Conservation (phyloP, 2,797 vertebrate genomes). For the Leuciscus waleckii region DNA sequence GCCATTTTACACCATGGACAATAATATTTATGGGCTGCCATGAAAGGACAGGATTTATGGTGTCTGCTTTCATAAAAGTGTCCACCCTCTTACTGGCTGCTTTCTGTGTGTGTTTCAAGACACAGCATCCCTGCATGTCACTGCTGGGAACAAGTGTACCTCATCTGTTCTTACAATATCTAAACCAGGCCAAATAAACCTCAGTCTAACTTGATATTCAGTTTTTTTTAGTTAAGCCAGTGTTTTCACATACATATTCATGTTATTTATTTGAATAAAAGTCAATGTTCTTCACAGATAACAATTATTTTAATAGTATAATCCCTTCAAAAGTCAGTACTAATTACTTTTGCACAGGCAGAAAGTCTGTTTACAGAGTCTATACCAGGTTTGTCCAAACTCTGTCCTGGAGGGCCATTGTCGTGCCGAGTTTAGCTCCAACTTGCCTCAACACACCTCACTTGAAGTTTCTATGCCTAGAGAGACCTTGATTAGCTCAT, state of each 20-base stretch:
- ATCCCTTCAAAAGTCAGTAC: constrained; percentile 11
- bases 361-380: neutral
- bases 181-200: neutral
- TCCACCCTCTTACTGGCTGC: constrained; percentile 53
- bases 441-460: neutral
- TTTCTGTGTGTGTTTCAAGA: constrained; percentile 33
- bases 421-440: neutral
- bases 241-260: constrained; percentile 46
- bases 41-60: constrained; percentile 66
- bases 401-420: neutral
- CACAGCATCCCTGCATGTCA: constrained; percentile 57
- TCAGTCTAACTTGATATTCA: neutral
- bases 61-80: constrained; percentile 75
- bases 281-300: constrained; percentile 55
- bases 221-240: neutral
- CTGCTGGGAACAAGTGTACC: constrained; percentile 57
- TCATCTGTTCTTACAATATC: constrained; percentile 56
- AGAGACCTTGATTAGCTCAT: neutral
- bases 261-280: constrained; percentile 65
- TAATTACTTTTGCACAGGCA: neutral
- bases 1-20: constrained; percentile 66
- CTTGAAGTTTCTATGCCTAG: neutral
- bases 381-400: neutral
- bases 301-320: constrained; percentile 52
- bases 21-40: constrained; percentile 76